These are phyloP conservation scores for Cebus imitator DNA, from an alignment of 2,113 vertebrate genomes.

Conservation along the genomic window DNA sequence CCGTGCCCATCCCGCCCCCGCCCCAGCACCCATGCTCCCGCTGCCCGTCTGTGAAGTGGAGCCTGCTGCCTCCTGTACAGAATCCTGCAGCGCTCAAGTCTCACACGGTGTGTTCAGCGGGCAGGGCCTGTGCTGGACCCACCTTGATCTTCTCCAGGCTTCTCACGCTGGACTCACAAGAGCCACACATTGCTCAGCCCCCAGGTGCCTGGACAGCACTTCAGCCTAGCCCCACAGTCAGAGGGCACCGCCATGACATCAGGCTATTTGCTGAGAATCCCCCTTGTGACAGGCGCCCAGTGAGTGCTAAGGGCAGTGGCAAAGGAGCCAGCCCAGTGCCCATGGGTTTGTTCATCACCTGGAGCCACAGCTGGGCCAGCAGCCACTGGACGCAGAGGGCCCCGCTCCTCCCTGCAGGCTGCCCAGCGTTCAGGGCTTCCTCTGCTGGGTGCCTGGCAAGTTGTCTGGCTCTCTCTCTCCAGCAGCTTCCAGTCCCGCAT, in stretches of 20 bases:
- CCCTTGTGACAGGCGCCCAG: neutral
- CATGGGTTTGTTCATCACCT: neutral
- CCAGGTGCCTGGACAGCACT: neutral
- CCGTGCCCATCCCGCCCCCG: neutral
- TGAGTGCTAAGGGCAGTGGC: too few relatives aligned
- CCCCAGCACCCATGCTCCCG: fast-evolving
- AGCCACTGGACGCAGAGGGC: neutral
- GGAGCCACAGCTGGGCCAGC: neutral
- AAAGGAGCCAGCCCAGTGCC: too few relatives aligned
- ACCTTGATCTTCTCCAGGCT: too few relatives aligned
- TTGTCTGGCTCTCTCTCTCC: too few relatives aligned
- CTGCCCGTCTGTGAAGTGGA: neutral
- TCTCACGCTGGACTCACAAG: fast-evolving
- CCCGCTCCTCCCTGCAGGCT: too few relatives aligned
- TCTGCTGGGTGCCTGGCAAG: too few relatives aligned
- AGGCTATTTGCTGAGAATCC: neutral
- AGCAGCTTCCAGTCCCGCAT: too few relatives aligned
- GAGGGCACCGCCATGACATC: fast-evolving
- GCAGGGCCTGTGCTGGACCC: too few relatives aligned
- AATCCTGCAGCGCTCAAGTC: fast-evolving
- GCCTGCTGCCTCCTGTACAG: fast-evolving
- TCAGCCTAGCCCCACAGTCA: too few relatives aligned
- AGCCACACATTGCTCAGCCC: too few relatives aligned
- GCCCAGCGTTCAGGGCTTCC: too few relatives aligned
- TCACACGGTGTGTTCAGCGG: too few relatives aligned